These are phyloP conservation scores for Caradrina clavipalpis DNA, from an alignment of 2,888 invertebrate genomes.

Conservation along the genomic window DNA sequence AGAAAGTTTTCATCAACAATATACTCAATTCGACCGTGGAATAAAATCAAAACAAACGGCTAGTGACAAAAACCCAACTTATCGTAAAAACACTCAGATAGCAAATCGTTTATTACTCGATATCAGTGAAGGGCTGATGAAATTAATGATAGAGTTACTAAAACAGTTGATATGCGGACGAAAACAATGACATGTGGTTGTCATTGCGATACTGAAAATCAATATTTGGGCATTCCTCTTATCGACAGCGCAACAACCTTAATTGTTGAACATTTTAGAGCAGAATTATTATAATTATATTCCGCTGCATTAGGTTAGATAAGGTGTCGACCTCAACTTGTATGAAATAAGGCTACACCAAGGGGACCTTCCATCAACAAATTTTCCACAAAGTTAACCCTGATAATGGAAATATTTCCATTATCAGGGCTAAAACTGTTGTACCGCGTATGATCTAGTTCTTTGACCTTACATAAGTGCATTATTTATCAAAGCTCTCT, in stretches of 20 bases:
- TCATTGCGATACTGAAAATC: not conserved
- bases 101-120: not conserved
- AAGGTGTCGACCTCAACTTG: not conserved
- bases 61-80: conserved; percentile 9
- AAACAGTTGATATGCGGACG: conserved; percentile 12
- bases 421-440: conserved; percentile 12
- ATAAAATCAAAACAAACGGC: conserved; percentile 6
- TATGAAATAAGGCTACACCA: not conserved
- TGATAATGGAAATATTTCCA: conserved; percentile 24
- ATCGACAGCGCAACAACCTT: too few species aligned
- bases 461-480: conserved; percentile 34
- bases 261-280: not conserved
- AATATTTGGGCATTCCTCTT: not conserved
- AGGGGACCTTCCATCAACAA: conserved; percentile 10
- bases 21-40: not conserved
- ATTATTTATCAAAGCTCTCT: conserved; percentile 25
- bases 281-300: not conserved
- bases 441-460: conserved; percentile 33
- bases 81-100: conserved; percentile 30
- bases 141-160: conserved; percentile 36
- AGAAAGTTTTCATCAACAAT: not conserved
- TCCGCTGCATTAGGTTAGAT: not conserved
- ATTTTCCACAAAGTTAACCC: conserved; percentile 26
- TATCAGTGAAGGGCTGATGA: conserved; percentile 51
- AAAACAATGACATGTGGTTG: conserved; percentile 19